Conservation (phyloP, 2,113 vertebrate species). For the Nibea coibor region DNA sequence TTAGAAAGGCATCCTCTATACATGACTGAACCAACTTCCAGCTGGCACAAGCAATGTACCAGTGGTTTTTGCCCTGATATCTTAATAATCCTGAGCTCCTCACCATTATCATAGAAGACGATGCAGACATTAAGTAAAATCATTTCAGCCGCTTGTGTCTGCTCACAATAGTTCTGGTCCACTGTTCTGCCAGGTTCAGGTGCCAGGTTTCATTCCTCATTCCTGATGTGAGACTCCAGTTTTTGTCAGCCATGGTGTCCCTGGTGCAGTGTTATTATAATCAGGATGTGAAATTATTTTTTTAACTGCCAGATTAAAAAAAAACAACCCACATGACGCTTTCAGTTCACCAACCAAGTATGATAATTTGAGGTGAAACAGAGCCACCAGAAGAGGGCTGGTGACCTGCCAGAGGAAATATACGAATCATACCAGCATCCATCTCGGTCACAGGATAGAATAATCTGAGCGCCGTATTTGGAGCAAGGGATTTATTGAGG, state of each 20-base stretch:
- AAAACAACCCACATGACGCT: not conserved
- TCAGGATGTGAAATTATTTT: not conserved
- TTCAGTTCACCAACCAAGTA: constrained; percentile 5
- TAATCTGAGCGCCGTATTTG: not conserved
- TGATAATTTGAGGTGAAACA: not conserved
- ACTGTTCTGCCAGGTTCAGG: too few species aligned
- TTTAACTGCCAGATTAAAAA: not conserved
- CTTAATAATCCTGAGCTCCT: not conserved
- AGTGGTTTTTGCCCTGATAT: not conserved
- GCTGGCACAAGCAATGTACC: not conserved
- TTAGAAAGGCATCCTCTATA: not conserved
- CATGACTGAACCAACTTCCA: not conserved
- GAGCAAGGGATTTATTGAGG: not conserved
- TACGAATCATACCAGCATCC: not conserved
- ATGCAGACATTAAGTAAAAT: not conserved
- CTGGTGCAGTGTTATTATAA: not conserved
- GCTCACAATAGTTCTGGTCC: not conserved
- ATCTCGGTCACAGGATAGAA: not conserved
- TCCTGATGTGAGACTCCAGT: not conserved
- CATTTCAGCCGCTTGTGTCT: not conserved
- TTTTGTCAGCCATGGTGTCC: not conserved
- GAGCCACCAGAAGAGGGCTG: constrained; percentile 7
- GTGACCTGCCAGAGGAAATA: constrained; percentile 16
- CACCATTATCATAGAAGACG: not conserved
- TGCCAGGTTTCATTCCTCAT: not conserved